Evolutionary conservation across 2,113 vertebrate species (phyloP).

Genomic region (Motacilla tschutschensis): DNA sequence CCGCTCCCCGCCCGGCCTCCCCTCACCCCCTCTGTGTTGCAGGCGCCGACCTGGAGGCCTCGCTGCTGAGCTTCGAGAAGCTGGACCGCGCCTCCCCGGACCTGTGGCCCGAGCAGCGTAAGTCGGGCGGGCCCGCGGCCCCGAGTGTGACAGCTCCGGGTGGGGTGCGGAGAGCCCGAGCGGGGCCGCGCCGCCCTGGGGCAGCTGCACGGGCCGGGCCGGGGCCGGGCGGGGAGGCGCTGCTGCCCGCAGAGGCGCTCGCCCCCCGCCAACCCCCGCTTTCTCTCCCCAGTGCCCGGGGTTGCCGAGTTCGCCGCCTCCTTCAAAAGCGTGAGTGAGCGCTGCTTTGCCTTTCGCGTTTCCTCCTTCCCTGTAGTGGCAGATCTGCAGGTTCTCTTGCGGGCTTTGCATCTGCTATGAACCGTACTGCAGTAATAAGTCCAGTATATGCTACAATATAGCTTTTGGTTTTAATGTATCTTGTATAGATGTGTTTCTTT

Average conservation of each 20-base stretch:
- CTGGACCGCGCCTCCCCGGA: slow-evolving; percentile 95
- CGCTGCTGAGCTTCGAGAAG: slow-evolving; percentile 95
- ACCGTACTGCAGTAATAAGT: accelerated
- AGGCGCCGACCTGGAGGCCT: slow-evolving; percentile 91
- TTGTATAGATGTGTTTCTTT: not conserved
- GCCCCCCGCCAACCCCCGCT: not conserved
- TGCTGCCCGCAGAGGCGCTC: not conserved
- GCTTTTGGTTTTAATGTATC: accelerated
- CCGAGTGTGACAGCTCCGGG: not conserved
- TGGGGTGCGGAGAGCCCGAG: not conserved
- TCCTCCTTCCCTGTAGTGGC: too few relatives aligned
- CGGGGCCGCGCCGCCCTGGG: not conserved
- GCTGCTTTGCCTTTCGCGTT: not conserved
- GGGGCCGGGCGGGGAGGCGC: not conserved
- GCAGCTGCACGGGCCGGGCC: not conserved
- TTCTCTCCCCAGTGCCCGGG: slow-evolving; percentile 85
- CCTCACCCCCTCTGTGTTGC: not conserved
- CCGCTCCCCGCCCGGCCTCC: not conserved
- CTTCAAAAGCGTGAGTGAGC: slow-evolving; percentile 93
- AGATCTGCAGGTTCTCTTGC: accelerated
- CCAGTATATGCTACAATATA: accelerated
- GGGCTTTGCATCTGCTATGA: accelerated
- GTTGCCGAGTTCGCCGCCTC: slow-evolving; percentile 97
- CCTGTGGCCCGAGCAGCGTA: slow-evolving; percentile 95
- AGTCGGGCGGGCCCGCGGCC: slow-evolving; percentile 50